Conservation (phyloP, 2,113 vertebrate species). For the Bettongia penicillata region DNA sequence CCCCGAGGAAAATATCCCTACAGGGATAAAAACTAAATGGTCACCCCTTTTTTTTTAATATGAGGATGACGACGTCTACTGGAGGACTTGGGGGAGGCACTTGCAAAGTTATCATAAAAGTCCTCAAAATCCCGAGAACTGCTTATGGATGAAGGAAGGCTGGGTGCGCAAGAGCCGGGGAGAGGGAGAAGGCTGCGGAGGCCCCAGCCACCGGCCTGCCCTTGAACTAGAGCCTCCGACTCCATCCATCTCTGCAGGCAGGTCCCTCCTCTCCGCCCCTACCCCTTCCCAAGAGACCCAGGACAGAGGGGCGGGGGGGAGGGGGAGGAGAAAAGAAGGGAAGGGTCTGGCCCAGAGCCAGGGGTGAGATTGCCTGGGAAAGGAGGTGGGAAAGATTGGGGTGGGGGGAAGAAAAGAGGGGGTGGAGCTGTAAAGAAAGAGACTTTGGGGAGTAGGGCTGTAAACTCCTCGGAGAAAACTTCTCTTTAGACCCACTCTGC, state of each 20-base stretch:
- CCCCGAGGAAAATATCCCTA: neutral
- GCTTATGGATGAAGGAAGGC: neutral
- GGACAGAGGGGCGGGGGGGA: neutral
- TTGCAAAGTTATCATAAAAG: neutral
- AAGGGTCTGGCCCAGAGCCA: slow-evolving; percentile 66
- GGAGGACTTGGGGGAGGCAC: neutral
- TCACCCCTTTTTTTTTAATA: neutral
- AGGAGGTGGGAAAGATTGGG: neutral
- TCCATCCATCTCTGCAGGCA: slow-evolving; percentile 84
- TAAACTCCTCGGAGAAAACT: neutral
- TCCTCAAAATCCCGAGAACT: slow-evolving; percentile 29
- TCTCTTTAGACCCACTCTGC: slow-evolving; percentile 15
- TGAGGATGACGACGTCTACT: neutral
- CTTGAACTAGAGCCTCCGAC: slow-evolving; percentile 88
- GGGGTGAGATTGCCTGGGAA: slow-evolving; percentile 62
- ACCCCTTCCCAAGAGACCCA: slow-evolving; percentile 80
- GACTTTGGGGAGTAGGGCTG: neutral
- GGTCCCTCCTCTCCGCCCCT: neutral
- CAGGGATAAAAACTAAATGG: neutral
- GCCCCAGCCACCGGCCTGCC: slow-evolving; percentile 78
- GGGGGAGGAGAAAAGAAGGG: slow-evolving; percentile 1
- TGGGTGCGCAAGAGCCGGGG: slow-evolving; percentile 22
- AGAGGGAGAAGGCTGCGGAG: slow-evolving; percentile 67
- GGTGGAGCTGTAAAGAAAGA: neutral
- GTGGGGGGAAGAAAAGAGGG: slow-evolving; percentile 28